Conservation (phyloP, 2,888 invertebrate species). For the Zaprionus lineosus region DNA sequence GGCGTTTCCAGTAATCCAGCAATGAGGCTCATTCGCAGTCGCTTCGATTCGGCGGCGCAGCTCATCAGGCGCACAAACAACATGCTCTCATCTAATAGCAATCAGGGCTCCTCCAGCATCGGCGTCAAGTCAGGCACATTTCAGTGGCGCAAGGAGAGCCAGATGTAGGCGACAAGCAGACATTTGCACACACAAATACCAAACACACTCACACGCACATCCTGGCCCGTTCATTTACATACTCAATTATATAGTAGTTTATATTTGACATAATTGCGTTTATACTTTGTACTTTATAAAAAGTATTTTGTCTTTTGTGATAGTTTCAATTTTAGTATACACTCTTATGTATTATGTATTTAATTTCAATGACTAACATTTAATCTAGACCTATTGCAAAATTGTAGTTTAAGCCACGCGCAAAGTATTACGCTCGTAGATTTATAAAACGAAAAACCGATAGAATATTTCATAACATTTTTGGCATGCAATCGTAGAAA, state of each 20-base stretch:
- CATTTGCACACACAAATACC: conserved; percentile 15
- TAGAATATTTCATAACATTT: conserved; percentile 37
- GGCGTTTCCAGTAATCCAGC: conserved; percentile 94
- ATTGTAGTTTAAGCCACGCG: conserved; percentile 61
- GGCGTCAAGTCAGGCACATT: conserved; percentile 83
- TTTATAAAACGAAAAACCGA: conserved; percentile 21
- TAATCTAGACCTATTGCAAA: conserved; percentile 46
- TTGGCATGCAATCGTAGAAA: conserved; percentile 63
- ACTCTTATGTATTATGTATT: conserved; percentile 42
- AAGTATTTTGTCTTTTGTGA: conserved; percentile 76
- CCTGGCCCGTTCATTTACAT: no score
- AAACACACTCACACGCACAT: conserved; percentile 14
- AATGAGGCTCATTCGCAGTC: conserved; percentile 87
- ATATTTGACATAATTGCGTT: conserved; percentile 47
- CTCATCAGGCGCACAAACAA: conserved; percentile 83
- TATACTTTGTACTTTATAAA: conserved; percentile 57
- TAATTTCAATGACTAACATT: conserved; percentile 44
- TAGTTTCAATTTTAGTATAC: conserved; percentile 75
- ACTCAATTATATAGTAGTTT: conserved; percentile 43
- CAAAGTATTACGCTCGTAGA: conserved; percentile 63
- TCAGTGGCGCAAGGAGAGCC: conserved; percentile 83
- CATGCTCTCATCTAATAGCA: conserved; percentile 82
- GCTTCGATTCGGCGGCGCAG: conserved; percentile 83
- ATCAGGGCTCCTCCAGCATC: conserved; percentile 83
- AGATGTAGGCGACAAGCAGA: conserved; percentile 80